Evolutionary conservation across 1,140 invertebrate genomes (phyloP), one percentile per base, ranked within the genome.

Genomic region (Drosophila kepulauana): DNA sequence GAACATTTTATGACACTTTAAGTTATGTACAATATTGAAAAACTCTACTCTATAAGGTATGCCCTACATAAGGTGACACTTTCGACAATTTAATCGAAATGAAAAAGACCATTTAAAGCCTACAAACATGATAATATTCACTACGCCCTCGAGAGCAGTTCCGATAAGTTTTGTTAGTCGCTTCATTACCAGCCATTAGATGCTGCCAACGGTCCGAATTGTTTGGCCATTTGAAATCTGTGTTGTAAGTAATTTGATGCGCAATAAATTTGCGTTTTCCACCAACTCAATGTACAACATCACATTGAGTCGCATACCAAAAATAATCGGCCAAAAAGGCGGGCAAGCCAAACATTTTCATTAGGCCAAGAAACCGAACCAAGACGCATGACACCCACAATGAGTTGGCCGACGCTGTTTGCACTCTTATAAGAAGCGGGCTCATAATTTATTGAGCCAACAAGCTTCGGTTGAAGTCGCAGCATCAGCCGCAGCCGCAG

Each of bases 241-340:
- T 64, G n/a, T 78, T 81, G 78, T 85, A 86, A 79, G 81, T 85
- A 86, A 86, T 86, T 86, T 86, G 75, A 86, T 81, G 82, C 82
- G 82, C 82, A 86, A 86, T 86, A 86, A 86, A 86, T 86, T 78
- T 65, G 59, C 51, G 74, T 66, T 84, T 85, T 73, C 74, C 78
- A 86, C 69, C 81, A 78, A 75, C 72, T 65, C 56, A 5, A 38
- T 33, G 30, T 5, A 38, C 35, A 38, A 38, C 59, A 10, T 45
- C 10, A 3, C 46, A 48, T 16, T 20, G 30, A 51, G 46, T 11
- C 38, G 33, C 35, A 61, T 43, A 64, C 49, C 13, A 48, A 46
- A 65, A 56, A 43, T 45, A 80, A 33, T 49, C 65, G 58, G 56
- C 8, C 52, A 49, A 72, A 52, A 58, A 58, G 58, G 52, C 59